Conservation (phyloP, 2,113 vertebrate species). For the Nerophis lumbriciformis region DNA sequence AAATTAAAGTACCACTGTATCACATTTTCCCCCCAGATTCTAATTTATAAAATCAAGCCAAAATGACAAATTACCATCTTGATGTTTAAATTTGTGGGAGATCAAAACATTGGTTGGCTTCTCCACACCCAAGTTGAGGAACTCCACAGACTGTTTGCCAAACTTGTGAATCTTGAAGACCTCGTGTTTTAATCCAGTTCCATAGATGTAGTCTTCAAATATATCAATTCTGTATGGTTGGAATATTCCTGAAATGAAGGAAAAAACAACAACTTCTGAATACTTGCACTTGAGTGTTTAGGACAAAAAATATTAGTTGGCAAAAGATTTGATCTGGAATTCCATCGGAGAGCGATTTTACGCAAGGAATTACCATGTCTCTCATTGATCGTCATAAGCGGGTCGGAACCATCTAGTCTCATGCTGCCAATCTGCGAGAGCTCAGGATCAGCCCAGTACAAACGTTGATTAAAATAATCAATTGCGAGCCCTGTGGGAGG, state of each 20-base stretch:
- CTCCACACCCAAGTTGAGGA: conserved; percentile 79
- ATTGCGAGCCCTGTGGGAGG: conserved; percentile 82
- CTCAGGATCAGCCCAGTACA: conserved; percentile 97
- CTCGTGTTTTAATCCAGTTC: conserved; percentile 87
- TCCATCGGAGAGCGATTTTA: neutral
- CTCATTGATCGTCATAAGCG: conserved; percentile 80
- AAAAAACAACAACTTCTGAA: conserved; percentile 7
- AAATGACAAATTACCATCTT: conserved; percentile 75
- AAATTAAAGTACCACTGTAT: no score
- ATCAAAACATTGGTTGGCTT: conserved; percentile 90
- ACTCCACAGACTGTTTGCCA: conserved; percentile 80
- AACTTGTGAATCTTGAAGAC: conserved; percentile 91
- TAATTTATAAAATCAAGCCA: neutral
- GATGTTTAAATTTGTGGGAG: conserved; percentile 90
- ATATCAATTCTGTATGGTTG: conserved; percentile 93
- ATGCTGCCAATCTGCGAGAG: conserved; percentile 90
- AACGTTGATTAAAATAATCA: conserved; percentile 89
- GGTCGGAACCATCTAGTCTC: conserved; percentile 85
- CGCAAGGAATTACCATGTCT: conserved; percentile 79
- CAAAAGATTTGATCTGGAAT: neutral
- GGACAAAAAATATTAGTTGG: conserved; percentile 9
- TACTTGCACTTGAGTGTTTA: conserved; percentile 14
- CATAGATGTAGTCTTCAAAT: conserved; percentile 96
- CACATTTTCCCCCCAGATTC: no score
- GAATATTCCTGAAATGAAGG: conserved; percentile 76